A percentile compares a stretch with the other conserved stretches of the same genome.
Conservation (phyloP, 2,797 vertebrate species). For the Takifugu ocellatus region DNA sequence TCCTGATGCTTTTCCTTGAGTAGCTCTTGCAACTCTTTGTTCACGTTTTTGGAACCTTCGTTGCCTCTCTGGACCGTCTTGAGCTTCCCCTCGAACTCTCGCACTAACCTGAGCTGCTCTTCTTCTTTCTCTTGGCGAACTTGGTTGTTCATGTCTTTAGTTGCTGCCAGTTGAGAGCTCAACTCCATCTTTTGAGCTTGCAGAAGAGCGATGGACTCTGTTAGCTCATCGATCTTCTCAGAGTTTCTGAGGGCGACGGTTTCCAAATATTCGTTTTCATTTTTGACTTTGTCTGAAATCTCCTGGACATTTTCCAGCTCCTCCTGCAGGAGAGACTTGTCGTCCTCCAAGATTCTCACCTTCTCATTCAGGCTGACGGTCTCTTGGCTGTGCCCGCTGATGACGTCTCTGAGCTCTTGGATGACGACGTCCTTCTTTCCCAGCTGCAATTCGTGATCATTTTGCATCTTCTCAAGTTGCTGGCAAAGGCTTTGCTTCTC, state of each 20-base stretch:
- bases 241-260: constrained; percentile 80
- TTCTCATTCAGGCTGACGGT: constrained; percentile 79
- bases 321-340: constrained; percentile 85
- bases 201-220: constrained; percentile 67
- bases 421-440: constrained; percentile 59
- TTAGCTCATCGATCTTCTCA: constrained; percentile 79
- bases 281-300: constrained; percentile 82
- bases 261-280: constrained; percentile 86
- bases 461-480: constrained; percentile 58
- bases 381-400: constrained; percentile 70
- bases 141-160: constrained; percentile 67
- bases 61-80: constrained; percentile 79
- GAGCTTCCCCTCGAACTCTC: constrained; percentile 83
- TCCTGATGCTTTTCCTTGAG: constrained; percentile 88
- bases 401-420: constrained; percentile 64
- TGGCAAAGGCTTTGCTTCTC: constrained; percentile 69
- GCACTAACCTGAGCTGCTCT: constrained; percentile 79
- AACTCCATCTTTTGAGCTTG: constrained; percentile 76
- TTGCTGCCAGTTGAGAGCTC: constrained; percentile 69
- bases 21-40: constrained; percentile 84
- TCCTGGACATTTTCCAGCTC: constrained; percentile 86
- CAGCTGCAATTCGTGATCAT: constrained; percentile 61
- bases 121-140: constrained; percentile 78
- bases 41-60: constrained; percentile 79
- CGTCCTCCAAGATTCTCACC: constrained; percentile 84